phyloP scores from a whole-genome alignment of 2,888 invertebrate genomes.

The Ypsolopha scabrella region DNA sequence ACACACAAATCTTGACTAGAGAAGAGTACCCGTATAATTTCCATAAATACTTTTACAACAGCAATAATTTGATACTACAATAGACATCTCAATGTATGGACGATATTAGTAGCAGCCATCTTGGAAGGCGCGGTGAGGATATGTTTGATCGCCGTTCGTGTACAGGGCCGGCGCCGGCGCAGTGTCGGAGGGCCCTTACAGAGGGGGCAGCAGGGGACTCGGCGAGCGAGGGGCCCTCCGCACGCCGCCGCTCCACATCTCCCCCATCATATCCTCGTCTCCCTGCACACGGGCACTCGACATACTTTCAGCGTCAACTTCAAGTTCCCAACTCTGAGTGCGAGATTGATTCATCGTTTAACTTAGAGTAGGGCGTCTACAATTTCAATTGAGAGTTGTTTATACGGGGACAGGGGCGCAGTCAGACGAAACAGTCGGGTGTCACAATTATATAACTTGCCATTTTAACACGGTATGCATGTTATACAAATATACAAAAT shows the following conservation, averaged over 20 bases:
- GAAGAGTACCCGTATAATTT: no score
- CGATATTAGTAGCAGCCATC: neutral
- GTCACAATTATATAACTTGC: no score
- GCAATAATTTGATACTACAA: no score
- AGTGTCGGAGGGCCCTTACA: slow-evolving; percentile 27
- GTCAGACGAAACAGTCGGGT: neutral
- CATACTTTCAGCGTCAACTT: slow-evolving; percentile 68
- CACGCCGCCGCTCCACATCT: slow-evolving; percentile 62
- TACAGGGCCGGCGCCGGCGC: slow-evolving; percentile 6
- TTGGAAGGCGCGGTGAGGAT: neutral
- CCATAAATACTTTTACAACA: no score
- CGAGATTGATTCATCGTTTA: slow-evolving; percentile 60
- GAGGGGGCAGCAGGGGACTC: slow-evolving; percentile 57
- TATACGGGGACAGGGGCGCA: neutral
- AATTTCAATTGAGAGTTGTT: neutral
- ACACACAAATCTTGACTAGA: no score
- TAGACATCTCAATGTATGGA: neutral
- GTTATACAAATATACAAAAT: no score
- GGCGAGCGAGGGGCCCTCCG: slow-evolving; percentile 47
- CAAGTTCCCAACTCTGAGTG: slow-evolving; percentile 69
- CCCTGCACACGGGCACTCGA: slow-evolving; percentile 71
- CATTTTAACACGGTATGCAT: no score
- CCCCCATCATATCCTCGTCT: slow-evolving; percentile 74
- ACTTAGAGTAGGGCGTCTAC: slow-evolving; percentile 35
- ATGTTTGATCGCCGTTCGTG: neutral